Conservation (phyloP, 2,888 invertebrate species). For the Drosophila histrio region DNA sequence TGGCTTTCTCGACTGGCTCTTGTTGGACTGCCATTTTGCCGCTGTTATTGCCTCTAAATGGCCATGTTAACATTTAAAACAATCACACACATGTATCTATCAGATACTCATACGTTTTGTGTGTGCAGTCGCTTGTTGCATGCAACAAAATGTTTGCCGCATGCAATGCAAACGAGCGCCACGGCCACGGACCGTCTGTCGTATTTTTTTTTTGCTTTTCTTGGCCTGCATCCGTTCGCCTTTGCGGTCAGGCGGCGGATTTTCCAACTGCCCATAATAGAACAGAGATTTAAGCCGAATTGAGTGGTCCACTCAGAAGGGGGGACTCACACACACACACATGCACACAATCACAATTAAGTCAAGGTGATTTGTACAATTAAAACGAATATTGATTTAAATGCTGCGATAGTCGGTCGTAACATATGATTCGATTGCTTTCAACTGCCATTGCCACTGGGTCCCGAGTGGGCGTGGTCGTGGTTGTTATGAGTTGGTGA, state of each 20-base stretch:
- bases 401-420: conserved; percentile 55
- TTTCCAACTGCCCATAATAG: conserved; percentile 63
- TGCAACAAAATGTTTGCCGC: conserved; percentile 65
- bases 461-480: conserved; percentile 31
- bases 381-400: conserved; percentile 77
- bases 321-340: conserved; percentile 24
- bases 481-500: conserved; percentile 40
- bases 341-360: conserved; percentile 56
- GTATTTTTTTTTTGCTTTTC: conserved; percentile 26
- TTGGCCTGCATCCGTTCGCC: conserved; percentile 53
- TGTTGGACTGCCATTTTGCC: conserved; percentile 75
- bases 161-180: conserved; percentile 65
- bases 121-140: conserved; percentile 47
- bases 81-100: conserved; percentile 72
- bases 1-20: conserved; percentile 55
- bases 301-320: conserved; percentile 53
- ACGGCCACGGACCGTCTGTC: conserved; percentile 53
- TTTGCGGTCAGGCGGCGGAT: conserved; percentile 45
- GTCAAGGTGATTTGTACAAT: conserved; percentile 78
- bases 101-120: conserved; percentile 26
- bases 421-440: conserved; percentile 47
- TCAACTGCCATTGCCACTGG: conserved; percentile 40
- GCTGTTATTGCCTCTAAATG: conserved; percentile 80
- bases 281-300: conserved; percentile 65
- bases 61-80: conserved; percentile 79